Percentiles rank a stretch among this genome's conserved stretches.
phyloP scores from a whole-genome alignment of 2,797 vertebrate genomes.

The Hydrolagus colliei region DNA sequence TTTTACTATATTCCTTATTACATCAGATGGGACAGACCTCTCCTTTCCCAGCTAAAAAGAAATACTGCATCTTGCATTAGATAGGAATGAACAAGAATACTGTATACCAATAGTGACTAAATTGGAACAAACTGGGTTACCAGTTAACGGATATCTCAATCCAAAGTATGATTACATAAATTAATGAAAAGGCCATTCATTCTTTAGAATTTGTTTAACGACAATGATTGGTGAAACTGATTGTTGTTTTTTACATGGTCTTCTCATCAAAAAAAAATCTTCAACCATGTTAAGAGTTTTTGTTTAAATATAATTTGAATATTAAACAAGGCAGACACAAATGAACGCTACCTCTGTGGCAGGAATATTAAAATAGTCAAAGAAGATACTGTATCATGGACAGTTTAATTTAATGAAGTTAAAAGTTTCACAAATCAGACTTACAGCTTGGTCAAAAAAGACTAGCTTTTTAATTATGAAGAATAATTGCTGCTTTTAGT shows the following conservation, averaged over 20 bases:
- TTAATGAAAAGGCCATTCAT: neutral
- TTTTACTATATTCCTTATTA: too few relatives aligned
- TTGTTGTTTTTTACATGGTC: too few relatives aligned
- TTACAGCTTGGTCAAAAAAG: slow-evolving; percentile 75
- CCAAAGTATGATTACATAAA: neutral
- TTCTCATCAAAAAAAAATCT: neutral
- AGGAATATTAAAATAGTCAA: slow-evolving; percentile 9
- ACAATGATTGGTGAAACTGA: too few relatives aligned
- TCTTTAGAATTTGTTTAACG: too few relatives aligned
- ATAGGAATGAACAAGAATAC: neutral
- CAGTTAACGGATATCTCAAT: neutral
- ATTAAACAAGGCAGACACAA: neutral
- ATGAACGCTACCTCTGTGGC: neutral
- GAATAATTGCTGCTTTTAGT: slow-evolving; percentile 79
- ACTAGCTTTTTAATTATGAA: slow-evolving; percentile 75
- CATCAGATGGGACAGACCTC: too few relatives aligned
- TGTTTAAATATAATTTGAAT: neutral
- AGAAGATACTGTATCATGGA: slow-evolving; percentile 51
- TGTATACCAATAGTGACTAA: neutral
- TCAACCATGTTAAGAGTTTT: neutral
- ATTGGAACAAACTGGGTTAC: neutral
- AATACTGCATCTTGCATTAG: neutral
- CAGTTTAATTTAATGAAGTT: slow-evolving; percentile 84
- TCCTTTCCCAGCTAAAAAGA: neutral
- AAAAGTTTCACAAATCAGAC: slow-evolving; percentile 54